Evolutionary conservation across 2,797 vertebrate genomes (phyloP).

Genomic region (Sciaenops ocellatus): DNA sequence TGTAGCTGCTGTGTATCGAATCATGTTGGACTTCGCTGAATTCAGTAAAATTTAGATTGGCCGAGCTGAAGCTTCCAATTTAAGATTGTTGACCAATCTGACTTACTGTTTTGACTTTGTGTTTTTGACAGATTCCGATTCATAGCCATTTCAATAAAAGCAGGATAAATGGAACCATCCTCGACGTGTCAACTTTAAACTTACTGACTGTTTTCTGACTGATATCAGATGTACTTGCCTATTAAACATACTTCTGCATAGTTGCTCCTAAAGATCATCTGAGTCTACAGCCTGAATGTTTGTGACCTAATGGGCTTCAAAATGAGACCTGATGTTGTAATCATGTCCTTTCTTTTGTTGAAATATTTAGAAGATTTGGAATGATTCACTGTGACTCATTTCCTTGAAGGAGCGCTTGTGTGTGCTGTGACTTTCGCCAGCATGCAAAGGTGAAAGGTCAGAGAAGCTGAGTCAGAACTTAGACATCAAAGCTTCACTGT

Average conservation of each 20-base stretch:
- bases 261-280: not conserved
- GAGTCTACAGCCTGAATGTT: not conserved
- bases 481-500: not conserved
- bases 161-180: not conserved
- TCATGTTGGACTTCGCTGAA: not conserved
- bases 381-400: not conserved
- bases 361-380: not conserved
- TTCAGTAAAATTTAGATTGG: not conserved
- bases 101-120: not conserved
- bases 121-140: not conserved
- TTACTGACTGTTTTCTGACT: not conserved
- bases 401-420: not conserved
- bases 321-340: not conserved
- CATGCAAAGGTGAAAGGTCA: not conserved
- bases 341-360: not conserved
- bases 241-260: not conserved
- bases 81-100: not conserved
- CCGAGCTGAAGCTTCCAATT: not conserved
- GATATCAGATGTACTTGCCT: not conserved
- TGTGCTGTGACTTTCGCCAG: not conserved
- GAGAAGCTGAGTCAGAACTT: conserved; percentile 2
- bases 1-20: too few relatives aligned
- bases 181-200: not conserved
- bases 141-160: not conserved
- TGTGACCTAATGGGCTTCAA: not conserved